Percentiles rank a stretch among this genome's conserved stretches.
These are phyloP conservation scores for Anastrepha ludens DNA, from an alignment of 1,140 invertebrate genomes.

Conservation along the genomic window DNA sequence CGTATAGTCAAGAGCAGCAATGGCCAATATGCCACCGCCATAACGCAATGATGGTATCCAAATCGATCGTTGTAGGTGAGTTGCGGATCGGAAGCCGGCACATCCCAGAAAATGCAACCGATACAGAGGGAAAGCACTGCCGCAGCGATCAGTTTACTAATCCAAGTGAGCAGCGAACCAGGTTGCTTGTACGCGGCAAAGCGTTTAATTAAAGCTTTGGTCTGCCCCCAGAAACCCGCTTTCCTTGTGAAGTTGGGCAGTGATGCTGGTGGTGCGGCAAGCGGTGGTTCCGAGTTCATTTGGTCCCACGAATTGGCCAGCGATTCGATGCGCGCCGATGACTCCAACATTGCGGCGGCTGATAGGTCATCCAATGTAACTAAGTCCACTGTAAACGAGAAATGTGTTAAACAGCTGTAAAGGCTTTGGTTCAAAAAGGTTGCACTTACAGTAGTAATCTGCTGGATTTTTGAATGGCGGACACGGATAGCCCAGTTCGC, in stretches of 20 bases:
- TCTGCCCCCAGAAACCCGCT: conserved; percentile 75
- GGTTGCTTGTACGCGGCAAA: conserved; percentile 88
- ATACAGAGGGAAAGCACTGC: conserved; percentile 87
- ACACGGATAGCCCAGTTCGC: conserved; percentile 94
- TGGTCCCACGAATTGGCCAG: conserved; percentile 83
- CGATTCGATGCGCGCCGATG: conserved; percentile 92
- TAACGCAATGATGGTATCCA: conserved; percentile 89
- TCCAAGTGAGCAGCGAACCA: conserved; percentile 86
- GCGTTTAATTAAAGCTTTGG: conserved; percentile 68
- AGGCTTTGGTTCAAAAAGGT: background rate
- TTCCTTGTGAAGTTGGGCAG: conserved; percentile 70
- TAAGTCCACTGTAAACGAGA: conserved; percentile 84
- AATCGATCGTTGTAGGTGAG: conserved; percentile 84
- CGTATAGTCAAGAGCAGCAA: conserved; percentile 81
- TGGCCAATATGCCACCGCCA: conserved; percentile 86
- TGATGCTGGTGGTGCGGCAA: conserved; percentile 71
- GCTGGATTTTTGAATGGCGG: conserved; percentile 97
- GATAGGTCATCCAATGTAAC: conserved; percentile 95
- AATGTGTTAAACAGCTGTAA: background rate
- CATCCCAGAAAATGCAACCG: conserved; percentile 93
- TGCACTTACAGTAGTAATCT: conserved; percentile 92
- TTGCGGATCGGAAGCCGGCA: conserved; percentile 84
- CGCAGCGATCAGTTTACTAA: conserved; percentile 85
- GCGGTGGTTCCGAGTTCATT: conserved; percentile 72
- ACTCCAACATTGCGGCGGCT: conserved; percentile 94